Base-by-base conservation (phyloP, 92 coral and sea anemone genomes). In the Scolanthus callimorphus region DNA sequence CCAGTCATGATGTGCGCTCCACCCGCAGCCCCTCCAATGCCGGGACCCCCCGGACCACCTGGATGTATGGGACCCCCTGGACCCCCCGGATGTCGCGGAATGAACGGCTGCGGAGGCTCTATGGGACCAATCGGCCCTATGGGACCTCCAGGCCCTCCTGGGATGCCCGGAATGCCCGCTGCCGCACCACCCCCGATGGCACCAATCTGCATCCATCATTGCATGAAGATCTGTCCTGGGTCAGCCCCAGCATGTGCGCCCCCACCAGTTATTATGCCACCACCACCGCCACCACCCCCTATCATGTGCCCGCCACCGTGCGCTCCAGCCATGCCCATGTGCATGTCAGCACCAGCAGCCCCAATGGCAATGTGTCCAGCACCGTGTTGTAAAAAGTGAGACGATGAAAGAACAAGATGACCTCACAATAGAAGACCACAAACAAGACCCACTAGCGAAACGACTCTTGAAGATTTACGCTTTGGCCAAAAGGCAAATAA, bases 131-230 rank as follows among this genome's bases (percentile, higher is more conserved):
- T 59, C 62, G 87, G 87, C 25, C 92, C 95, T 21, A 75, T 83
- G 81, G 96, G 96, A 27, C 94, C 99, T 15, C 77, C 85, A 8
- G 96, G 97, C 12, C 70, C 78, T 26, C 97, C 97, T n/a, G 97
- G 97, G 28, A 71, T 78, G 39, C 83, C 86, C 41, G 97, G 97
- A 41, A 89, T 82, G 9, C 98, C 98, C 1, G 96, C 96, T 44
- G 92, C 96, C 17, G 72, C 96, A 3, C 87, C 96, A 13, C 85
- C 96, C 10, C 86, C 84, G 23, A 88, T 96, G 49, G 84, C 98
- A 39, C 98, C 98, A 1, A 72, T 92, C 31, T 92, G 98, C 57
- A 76, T 92, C 70, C 96, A 92, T 39, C 85, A 92, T 60, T 92
- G 98, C 71, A 88, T 92, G 86, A 84, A 67, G 57, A 92, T 92